A percentile compares a stretch with the other conserved stretches of the same genome.
These are phyloP conservation scores for Holocentrus rufus DNA, from an alignment of 2,797 vertebrate species.

Conservation along the genomic window DNA sequence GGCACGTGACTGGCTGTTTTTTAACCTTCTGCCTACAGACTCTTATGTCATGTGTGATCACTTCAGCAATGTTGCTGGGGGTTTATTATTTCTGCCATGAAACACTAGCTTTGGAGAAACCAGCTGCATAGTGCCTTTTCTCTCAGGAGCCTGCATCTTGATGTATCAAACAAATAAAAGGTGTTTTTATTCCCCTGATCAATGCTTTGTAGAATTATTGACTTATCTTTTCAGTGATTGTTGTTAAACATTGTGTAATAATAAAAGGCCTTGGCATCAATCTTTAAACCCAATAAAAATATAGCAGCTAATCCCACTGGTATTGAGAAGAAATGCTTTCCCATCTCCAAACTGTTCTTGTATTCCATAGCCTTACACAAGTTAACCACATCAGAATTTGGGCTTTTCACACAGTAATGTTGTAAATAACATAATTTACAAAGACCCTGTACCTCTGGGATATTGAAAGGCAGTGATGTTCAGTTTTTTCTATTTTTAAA, in stretches of 20 bases:
- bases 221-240: constrained; percentile 30
- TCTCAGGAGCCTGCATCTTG: constrained; percentile 47
- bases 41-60: constrained; percentile 83
- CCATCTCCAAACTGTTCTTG: constrained; percentile 28
- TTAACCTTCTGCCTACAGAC: constrained; percentile 83
- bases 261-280: constrained; percentile 25
- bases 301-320: constrained; percentile 20
- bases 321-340: constrained; percentile 13
- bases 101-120: constrained; percentile 72
- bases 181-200: constrained; percentile 48
- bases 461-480: constrained; percentile 45
- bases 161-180: constrained; percentile 57
- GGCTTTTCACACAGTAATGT: constrained; percentile 47
- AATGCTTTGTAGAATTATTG: constrained; percentile 49
- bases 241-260: constrained; percentile 39
- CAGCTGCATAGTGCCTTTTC: constrained; percentile 49
- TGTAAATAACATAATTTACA: constrained; percentile 58
- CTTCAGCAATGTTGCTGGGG: constrained; percentile 75
- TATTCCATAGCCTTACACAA: constrained; percentile 54
- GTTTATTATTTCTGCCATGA: constrained; percentile 71
- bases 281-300: constrained; percentile 31
- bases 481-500: constrained; percentile 39
- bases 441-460: constrained; percentile 38
- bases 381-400: constrained; percentile 54
- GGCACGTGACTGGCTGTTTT: constrained; percentile 79